Evolutionary conservation across 2,113 vertebrate genomes (phyloP).

Genomic region (Crypturellus undulatus): DNA sequence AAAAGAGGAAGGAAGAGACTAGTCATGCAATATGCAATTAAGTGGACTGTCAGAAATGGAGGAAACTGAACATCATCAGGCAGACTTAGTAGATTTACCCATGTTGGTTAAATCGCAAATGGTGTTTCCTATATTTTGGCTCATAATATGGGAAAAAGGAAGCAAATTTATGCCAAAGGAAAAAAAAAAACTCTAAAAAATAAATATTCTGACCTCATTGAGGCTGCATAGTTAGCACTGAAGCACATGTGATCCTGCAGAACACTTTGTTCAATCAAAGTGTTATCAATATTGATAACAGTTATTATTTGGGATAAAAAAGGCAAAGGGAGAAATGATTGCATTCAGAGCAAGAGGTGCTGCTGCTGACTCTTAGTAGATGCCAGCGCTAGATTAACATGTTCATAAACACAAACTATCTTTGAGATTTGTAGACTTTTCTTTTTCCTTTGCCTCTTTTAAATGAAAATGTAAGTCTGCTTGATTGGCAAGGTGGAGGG

Average conservation of each 20-base stretch:
- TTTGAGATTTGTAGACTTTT: neutral
- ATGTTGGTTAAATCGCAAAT: neutral
- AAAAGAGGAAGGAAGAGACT: neutral
- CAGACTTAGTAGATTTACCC: neutral
- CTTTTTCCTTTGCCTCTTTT: neutral
- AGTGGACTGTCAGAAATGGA: neutral
- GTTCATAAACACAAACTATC: neutral
- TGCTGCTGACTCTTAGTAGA: neutral
- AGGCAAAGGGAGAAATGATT: neutral
- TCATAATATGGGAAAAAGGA: neutral
- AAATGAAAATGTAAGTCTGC: neutral
- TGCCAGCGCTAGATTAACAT: neutral
- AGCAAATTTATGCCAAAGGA: neutral
- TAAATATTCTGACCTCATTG: neutral
- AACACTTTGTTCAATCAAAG: accelerated
- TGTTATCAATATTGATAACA: accelerated
- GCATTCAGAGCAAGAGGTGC: neutral
- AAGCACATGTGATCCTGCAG: neutral
- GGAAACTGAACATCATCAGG: neutral
- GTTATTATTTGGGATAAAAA: neutral
- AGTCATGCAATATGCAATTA: neutral
- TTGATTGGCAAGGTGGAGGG: neutral
- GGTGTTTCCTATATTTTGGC: neutral
- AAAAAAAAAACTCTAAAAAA: neutral
- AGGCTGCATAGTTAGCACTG: accelerated